Percentiles rank a stretch among this genome's conserved stretches.
Conservation (phyloP, 2,888 invertebrate genomes). For the Dryocosmus kuriphilus region DNA sequence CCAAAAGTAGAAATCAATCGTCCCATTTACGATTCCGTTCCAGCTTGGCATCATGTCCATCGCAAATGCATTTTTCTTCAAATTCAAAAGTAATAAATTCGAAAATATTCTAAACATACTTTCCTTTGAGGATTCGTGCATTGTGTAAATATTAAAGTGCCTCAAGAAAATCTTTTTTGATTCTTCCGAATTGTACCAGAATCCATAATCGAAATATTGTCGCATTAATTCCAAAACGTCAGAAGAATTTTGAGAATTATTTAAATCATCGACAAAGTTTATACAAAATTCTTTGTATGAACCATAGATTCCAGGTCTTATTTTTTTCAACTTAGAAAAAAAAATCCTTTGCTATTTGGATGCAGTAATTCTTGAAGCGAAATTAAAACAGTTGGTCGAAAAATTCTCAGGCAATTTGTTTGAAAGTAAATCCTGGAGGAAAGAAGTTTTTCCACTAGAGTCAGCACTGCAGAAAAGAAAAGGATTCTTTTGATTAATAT, state of each 20-base stretch:
- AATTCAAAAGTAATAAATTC: slow-evolving; percentile 80
- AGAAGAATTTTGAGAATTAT: slow-evolving; percentile 77
- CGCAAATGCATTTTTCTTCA: slow-evolving; percentile 79
- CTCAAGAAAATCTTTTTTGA: slow-evolving; percentile 79
- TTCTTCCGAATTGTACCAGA: slow-evolving; percentile 82
- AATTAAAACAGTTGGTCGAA: slow-evolving; percentile 80
- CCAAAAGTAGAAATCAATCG: slow-evolving; percentile 81
- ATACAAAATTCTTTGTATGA: slow-evolving; percentile 80
- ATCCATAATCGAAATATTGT: slow-evolving; percentile 82
- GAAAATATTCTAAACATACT: slow-evolving; percentile 82
- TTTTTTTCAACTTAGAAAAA: slow-evolving; percentile 79
- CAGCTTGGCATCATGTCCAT: slow-evolving; percentile 78
- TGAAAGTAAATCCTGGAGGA: slow-evolving; percentile 78
- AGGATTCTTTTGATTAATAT: slow-evolving; percentile 79
- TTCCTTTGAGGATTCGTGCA: slow-evolving; percentile 81
- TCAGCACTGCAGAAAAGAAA: slow-evolving; percentile 81
- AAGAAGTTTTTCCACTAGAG: slow-evolving; percentile 83
- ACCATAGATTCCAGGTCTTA: slow-evolving; percentile 80
- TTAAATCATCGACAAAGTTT: slow-evolving; percentile 84
- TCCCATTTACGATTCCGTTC: slow-evolving; percentile 81
- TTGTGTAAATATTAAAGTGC: slow-evolving; percentile 82
- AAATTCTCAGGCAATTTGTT: slow-evolving; percentile 79
- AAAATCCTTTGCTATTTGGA: slow-evolving; percentile 79
- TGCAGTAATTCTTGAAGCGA: slow-evolving; percentile 79
- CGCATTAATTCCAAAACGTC: slow-evolving; percentile 80